Percentiles rank a stretch among this genome's conserved stretches.
Conservation (phyloP, 1,140 invertebrate species). For the Drosophila nebulosa region DNA sequence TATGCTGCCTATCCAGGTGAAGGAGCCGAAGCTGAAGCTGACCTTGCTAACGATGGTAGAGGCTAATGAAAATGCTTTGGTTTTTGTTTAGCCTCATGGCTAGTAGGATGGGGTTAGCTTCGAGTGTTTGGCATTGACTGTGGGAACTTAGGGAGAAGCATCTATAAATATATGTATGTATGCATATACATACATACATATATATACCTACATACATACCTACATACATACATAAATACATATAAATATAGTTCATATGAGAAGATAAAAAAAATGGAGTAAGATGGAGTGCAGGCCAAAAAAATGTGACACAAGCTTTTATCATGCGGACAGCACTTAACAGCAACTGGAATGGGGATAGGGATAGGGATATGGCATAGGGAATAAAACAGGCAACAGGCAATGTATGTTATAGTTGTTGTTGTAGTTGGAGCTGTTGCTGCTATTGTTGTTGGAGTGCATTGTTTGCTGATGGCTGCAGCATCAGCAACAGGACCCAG, state of each 20-base stretch:
- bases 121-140: constrained; percentile 52
- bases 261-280: constrained; percentile 10
- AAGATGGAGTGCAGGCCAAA: not conserved
- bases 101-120: constrained; percentile 36
- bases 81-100: constrained; percentile 35
- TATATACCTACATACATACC: not conserved
- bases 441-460: constrained; percentile 44
- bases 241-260: not conserved
- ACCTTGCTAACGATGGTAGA: constrained; percentile 25
- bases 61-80: constrained; percentile 72
- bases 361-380: not conserved
- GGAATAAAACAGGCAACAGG: not conserved
- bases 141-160: not conserved
- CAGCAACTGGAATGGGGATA: constrained; percentile 14
- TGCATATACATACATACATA: not conserved
- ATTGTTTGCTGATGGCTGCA: constrained; percentile 49
- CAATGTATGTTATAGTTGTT: constrained; percentile 1
- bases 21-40: constrained; percentile 6
- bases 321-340: constrained; percentile 63
- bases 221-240: not conserved
- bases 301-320: constrained; percentile 64
- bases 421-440: constrained; percentile 36
- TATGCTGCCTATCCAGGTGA: constrained; percentile 20
- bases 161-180: constrained; percentile 24
- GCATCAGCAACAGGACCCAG: not conserved